Percentiles rank a stretch among this genome's conserved stretches.
Conservation (phyloP, 1,140 invertebrate species). For the Linepithema humile region DNA sequence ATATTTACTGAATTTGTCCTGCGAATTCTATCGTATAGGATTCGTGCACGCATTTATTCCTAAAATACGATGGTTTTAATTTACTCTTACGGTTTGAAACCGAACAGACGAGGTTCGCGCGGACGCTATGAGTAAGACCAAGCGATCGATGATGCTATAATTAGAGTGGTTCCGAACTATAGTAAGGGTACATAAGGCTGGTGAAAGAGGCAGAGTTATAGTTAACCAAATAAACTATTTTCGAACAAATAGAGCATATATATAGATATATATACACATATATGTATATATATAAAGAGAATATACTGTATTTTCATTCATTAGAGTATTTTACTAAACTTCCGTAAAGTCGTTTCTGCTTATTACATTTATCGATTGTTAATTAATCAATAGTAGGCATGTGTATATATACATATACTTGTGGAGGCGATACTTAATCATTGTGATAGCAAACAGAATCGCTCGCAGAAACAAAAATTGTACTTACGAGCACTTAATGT, state of each 20-base stretch:
- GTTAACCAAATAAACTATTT: conserved; percentile 58
- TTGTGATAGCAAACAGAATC: conserved; percentile 76
- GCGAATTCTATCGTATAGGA: not conserved
- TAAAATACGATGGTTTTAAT: conserved; percentile 3
- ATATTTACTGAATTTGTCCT: no score
- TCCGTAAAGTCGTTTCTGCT: conserved; percentile 45
- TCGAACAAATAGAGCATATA: conserved; percentile 39
- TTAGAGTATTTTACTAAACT: conserved; percentile 77
- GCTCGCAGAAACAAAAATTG: conserved; percentile 52
- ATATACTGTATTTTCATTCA: conserved; percentile 74
- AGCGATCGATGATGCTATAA: conserved; percentile 39
- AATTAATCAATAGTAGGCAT: conserved; percentile 50
- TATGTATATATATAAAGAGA: conserved; percentile 40
- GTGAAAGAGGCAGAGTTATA: conserved; percentile 34
- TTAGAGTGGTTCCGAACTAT: conserved; percentile 20
- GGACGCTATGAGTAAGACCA: conserved; percentile 39
- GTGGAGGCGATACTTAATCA: conserved; percentile 65
- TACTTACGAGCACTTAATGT: conserved; percentile 63
- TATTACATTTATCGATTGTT: conserved; percentile 53
- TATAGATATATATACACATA: conserved; percentile 27
- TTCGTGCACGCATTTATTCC: not conserved
- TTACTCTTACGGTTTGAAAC: not conserved
- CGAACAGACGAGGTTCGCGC: not conserved
- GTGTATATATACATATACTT: no score
- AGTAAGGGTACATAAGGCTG: conserved; percentile 51